Evolutionary conservation across 2,888 invertebrate species (phyloP), one percentile per base, ranked within the genome.

Genomic region (Temnothorax rugatulus): DNA sequence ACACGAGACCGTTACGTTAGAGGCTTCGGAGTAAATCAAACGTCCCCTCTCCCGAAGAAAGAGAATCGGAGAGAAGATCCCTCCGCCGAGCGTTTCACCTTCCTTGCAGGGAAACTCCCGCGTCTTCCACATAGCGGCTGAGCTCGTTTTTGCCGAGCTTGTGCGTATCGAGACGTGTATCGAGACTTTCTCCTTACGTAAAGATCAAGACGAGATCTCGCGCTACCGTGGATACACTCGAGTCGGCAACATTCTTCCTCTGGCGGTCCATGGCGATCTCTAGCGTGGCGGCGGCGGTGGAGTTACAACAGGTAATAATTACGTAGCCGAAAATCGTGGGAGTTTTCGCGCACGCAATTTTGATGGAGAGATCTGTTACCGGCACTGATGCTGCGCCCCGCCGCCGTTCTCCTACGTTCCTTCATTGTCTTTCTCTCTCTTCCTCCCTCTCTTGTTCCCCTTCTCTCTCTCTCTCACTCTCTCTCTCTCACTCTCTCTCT

Each of bases 261-360:
- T 61, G 63, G 75, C 61, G 38, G 41, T 59, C 38, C 44, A 7
- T 29, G 18, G 29, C 15, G 41, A 77, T 44, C 41, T 77, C 79
- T 66, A 79, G 44, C 79, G 29, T 25, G 57, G 68, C 34, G 54
- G 74, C n/a, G 59, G 21, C 9, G 61, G 57, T 21, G 59, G 34
- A 81, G n/a, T 82, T 76, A 76, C 77, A 74, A 54, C 74, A 82
- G 82, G 63, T 82, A 76, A 76, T 82, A 74, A 82, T 82, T 82
- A 76, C 76, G 76, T 82, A 52, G 82, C 52, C 82, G 52, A 66
- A 84, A 83, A 74, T 83, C 76, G 66, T 66, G 75, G 68, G 81
- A 83, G 90, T 89, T 84, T 88, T 88, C 68, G 71, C 79, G 57
- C 59, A 68, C 57, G 84, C 57, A 84, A 87, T 87, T 90, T 87